These are phyloP conservation scores for Pinctada fucata DNA, from an alignment of 2,888 invertebrate genomes.

Conservation along the genomic window DNA sequence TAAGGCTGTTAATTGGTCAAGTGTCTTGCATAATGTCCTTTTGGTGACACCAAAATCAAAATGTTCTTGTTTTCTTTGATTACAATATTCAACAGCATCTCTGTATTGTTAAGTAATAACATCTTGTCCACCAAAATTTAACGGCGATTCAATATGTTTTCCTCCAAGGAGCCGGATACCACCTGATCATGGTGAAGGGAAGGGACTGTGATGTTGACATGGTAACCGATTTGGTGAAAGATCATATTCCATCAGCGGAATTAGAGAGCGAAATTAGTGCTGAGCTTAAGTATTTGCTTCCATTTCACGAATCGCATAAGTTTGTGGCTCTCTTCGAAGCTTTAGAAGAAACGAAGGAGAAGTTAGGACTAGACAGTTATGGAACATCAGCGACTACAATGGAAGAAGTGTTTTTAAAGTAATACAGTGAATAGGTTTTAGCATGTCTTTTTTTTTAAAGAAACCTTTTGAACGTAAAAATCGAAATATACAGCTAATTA, in stretches of 20 bases:
- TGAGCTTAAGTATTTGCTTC: slow-evolving; percentile 72
- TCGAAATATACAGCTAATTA: too few species aligned
- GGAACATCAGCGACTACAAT: slow-evolving; percentile 91
- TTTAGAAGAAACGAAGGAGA: slow-evolving; percentile 68
- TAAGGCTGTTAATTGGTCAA: too few species aligned
- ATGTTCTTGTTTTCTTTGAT: too few species aligned
- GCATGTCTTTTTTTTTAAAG: neutral
- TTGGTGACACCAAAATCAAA: too few species aligned
- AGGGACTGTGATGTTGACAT: slow-evolving; percentile 77
- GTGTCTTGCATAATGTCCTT: too few species aligned
- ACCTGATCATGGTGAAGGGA: slow-evolving; percentile 83
- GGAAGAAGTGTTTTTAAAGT: slow-evolving; percentile 85
- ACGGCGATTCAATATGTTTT: too few species aligned
- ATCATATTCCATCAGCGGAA: slow-evolving; percentile 82
- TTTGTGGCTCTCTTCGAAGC: slow-evolving; percentile 68
- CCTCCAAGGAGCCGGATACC: slow-evolving; percentile 85
- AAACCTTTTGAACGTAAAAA: too few species aligned
- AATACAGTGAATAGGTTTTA: slow-evolving; percentile 15
- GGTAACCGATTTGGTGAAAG: slow-evolving; percentile 82
- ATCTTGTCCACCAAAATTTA: too few species aligned
- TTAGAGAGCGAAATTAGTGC: slow-evolving; percentile 78
- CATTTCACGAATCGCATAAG: slow-evolving; percentile 62
- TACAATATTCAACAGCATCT: too few species aligned
- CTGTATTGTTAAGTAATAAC: too few species aligned
- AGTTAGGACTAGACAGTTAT: slow-evolving; percentile 85